Base-by-base conservation (phyloP, 2,113 vertebrate species). In the Cryptotis parvus region DNA sequence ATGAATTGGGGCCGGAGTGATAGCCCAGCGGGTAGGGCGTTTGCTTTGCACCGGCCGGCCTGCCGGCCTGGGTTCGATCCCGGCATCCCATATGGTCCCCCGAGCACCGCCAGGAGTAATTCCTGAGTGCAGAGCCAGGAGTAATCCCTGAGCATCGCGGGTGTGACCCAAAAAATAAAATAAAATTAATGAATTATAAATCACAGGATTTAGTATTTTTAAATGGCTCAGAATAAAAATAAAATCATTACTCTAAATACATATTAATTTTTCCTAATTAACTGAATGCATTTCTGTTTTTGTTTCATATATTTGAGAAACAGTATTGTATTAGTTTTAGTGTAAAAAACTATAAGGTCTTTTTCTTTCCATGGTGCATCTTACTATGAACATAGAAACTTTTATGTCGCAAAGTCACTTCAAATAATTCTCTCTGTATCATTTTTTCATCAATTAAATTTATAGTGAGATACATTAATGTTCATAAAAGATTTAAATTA, bases 241-340 rank as follows among this genome's bases (percentile, higher is more conserved):
- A 87, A 3, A 55, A 76, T 2, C 18, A 61, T 76, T 0, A 73
- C 24, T 74, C 33, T 7, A 58, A 58, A 22, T 58, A 58, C 16
- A 52, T 14, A 58, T 7, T 52, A 52, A 58, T 55, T 5, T 66
- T 63, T 24, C 37, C 70, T 26, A 78, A 29, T 63, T 65, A 78
- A 70, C 4, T 72, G 9, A 75, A 82, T 65, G 49, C 68, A 41
- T 55, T 58, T 45, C 55, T 81, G 16, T 20, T 74, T 58, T 69
- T 83, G 63, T 65, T 12, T 31, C 26, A 27, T 65, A 31, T 68
- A 66, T 37, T 82, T 87, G 70, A 45, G 20, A 69, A 35, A 74
- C 73, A 75, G 41, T 12, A 75, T 26, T 75, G 58, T n/a, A 45
- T 31, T 41, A 81, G 16, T 87, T 92, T 81, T 81, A 29, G 76